phyloP scores from a whole-genome alignment of 2,797 vertebrate genomes.

The Amblyraja radiata region DNA sequence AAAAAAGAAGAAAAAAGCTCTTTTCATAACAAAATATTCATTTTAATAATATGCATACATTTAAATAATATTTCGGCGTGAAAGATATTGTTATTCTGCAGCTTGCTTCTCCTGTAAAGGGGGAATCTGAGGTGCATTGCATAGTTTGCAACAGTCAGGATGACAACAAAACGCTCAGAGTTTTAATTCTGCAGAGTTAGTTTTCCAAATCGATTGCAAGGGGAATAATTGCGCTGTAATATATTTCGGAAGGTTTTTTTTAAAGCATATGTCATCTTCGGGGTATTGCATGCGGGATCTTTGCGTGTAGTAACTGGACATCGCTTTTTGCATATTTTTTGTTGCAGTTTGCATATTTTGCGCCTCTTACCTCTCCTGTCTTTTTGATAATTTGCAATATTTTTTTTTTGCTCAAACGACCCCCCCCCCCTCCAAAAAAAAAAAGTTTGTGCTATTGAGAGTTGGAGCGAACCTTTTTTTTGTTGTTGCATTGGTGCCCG shows the following conservation, averaged over 20 bases:
- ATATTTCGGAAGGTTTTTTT: background rate
- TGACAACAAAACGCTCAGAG: constrained; percentile 4
- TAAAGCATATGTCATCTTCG: background rate
- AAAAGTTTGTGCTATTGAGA: too few relatives aligned
- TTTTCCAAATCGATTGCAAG: background rate
- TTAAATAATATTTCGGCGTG: background rate
- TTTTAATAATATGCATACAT: background rate
- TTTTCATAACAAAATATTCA: background rate
- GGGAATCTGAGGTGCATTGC: background rate
- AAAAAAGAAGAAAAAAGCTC: background rate
- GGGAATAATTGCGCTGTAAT: background rate
- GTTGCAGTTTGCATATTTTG: background rate
- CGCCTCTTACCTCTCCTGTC: constrained; percentile 41
- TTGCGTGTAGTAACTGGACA: background rate
- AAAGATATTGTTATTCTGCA: background rate
- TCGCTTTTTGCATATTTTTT: background rate
- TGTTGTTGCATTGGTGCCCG: too few relatives aligned
- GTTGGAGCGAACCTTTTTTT: too few relatives aligned
- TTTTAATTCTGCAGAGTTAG: constrained; percentile 21
- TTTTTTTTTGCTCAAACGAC: too few relatives aligned
- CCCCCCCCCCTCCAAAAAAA: too few relatives aligned
- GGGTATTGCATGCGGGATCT: background rate
- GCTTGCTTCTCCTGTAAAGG: background rate
- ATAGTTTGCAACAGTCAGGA: background rate
- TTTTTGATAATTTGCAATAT: constrained; percentile 42